Evolutionary conservation across 2,888 invertebrate species (phyloP).

Genomic region (Perithous albicinctus): DNA sequence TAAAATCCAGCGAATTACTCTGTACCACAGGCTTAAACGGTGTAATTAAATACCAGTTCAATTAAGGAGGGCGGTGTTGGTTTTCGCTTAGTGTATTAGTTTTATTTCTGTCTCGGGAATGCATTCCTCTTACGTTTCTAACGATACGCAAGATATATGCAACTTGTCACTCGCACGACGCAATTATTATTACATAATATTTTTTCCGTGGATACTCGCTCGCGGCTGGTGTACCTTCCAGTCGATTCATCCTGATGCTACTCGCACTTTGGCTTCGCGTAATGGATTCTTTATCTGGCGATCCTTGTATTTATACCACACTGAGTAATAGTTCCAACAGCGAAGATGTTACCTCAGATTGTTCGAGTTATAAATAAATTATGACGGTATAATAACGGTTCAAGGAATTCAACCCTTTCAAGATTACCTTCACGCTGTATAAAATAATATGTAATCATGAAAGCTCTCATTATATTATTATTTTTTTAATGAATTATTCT

Average conservation of each 20-base stretch:
- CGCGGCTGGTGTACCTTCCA: slow-evolving; percentile 16
- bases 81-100: neutral
- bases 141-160: neutral
- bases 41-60: slow-evolving; percentile 15
- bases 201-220: slow-evolving; percentile 10
- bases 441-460: neutral
- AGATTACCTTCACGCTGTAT: neutral
- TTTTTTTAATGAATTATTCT: too few relatives aligned
- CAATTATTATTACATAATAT: slow-evolving; percentile 54
- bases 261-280: slow-evolving; percentile 25
- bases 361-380: neutral
- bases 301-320: neutral
- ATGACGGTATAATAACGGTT: neutral
- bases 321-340: neutral
- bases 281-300: slow-evolving; percentile 13
- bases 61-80: slow-evolving; percentile 3
- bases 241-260: neutral
- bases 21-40: neutral
- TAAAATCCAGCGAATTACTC: slow-evolving; percentile 1
- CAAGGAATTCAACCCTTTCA: neutral
- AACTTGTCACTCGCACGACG: slow-evolving; percentile 19
- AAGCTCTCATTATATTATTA: too few relatives aligned
- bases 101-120: slow-evolving; percentile 9
- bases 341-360: neutral
- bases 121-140: neutral